phyloP scores from a whole-genome alignment of 2,888 invertebrate species.

The Subacronicta megacephala region DNA sequence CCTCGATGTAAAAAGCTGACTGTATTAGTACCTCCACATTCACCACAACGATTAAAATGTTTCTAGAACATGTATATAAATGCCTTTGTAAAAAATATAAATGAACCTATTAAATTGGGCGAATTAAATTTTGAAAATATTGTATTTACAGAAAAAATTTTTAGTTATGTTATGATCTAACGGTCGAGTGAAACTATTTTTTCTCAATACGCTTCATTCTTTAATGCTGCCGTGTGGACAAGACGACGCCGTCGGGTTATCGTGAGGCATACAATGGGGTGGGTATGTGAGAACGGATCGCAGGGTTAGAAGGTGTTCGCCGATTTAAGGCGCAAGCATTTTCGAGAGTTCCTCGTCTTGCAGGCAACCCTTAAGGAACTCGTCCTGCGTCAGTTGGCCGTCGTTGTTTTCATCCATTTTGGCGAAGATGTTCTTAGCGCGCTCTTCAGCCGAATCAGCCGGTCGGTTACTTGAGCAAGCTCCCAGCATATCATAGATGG shows the following conservation, averaged over 20 bases:
- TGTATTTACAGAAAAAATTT: conserved; percentile 49
- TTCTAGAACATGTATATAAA: conserved; percentile 13
- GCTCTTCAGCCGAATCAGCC: conserved; percentile 98
- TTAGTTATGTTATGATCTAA: conserved; percentile 31
- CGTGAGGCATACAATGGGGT: conserved; percentile 65
- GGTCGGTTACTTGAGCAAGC: conserved; percentile 98
- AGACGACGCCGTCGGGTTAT: conserved; percentile 72
- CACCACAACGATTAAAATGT: conserved; percentile 37
- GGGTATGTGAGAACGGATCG: conserved; percentile 63
- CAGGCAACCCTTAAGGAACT: conserved; percentile 99
- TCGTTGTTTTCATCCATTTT: conserved; percentile 99
- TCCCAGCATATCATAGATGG: conserved; percentile 99
- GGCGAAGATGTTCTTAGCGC: conserved; percentile 99
- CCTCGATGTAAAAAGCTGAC: conserved; percentile 38
- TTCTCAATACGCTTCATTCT: conserved; percentile 12
- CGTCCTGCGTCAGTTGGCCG: conserved; percentile 99
- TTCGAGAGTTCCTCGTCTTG: conserved; percentile 98
- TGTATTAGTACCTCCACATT: conserved; percentile 43
- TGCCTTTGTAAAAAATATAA: conserved; percentile 19
- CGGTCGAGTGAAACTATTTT: conserved; percentile 15
- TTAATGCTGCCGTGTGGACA: conserved; percentile 61
- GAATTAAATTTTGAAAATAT: conserved; percentile 39
- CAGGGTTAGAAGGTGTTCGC: conserved; percentile 44
- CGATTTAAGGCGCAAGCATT: conserved; percentile 96
- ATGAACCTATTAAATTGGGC: conserved; percentile 23